Base-by-base conservation (phyloP, 2,797 vertebrate genomes). In the Acanthurus leucopareius region DNA sequence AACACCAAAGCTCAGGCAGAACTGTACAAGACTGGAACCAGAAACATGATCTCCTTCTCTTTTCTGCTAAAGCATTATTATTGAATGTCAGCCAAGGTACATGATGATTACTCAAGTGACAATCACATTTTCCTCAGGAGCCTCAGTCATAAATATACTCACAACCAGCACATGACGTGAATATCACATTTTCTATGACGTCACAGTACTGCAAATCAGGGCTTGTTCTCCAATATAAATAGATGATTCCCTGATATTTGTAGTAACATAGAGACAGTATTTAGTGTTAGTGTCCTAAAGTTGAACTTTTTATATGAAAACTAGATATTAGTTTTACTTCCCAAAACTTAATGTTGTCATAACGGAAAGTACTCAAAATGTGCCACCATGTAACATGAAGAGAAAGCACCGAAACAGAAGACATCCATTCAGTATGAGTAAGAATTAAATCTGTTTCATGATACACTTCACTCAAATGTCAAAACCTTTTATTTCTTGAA, bases 61-160 rank as follows among this genome's bases (percentile, higher is more conserved):
- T 25, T 25, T 25, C 25, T 25, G 25, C 45, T 56, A 15, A 71
- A 25, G 64, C 42, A 60, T 22, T 3, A 35, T 16, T 13, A 32
- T 25, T 42, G 5, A 20, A 71, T 28, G 72, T 25, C 65, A 53
- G 61, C 22, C 32, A 69, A 54, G 62, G n/a, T 56, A 25, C 48
- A 53, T 35, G 57, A 67, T 4, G 19, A 13, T 3, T 63, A 28
- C 65, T 80, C 60, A 69, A 19, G 61, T 75, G 80, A 80, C 74
- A 48, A 38, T 73, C 71, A 52, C 42, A 58, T 20, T 63, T 69
- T 73, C 48, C 47, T 77, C 75, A 63, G 58, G 47, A 54, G 62
- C 51, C 35, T 58, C 17, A 45, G 58, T 69, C 79, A 81, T 72
- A 63, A 66, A 52, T 19, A 67, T 19, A 22, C 40, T 14, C 32